A percentile compares a stretch with the other conserved stretches of the same genome.
phyloP scores from a whole-genome alignment of 2,797 vertebrate genomes.

The Manis javanica region DNA sequence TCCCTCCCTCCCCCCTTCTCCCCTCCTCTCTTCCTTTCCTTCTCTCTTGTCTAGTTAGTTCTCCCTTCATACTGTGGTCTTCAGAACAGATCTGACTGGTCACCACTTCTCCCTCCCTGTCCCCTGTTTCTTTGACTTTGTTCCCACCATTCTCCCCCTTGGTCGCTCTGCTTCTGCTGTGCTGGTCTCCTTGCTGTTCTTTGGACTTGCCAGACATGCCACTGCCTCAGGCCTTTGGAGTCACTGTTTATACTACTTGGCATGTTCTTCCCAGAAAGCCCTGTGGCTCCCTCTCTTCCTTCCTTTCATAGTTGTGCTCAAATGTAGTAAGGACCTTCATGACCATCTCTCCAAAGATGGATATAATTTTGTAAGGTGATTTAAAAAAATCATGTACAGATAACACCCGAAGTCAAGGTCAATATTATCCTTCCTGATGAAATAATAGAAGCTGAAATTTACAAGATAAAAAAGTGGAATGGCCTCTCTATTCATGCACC shows the following conservation, averaged over 20 bases:
- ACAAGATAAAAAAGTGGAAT: neutral
- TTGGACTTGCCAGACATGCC: neutral
- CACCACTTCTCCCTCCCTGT: neutral
- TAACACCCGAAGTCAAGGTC: neutral
- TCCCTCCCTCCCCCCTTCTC: neutral
- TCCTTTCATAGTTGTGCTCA: neutral
- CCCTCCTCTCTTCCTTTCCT: no score
- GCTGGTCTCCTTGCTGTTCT: neutral
- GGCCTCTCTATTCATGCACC: neutral
- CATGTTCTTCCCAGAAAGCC: neutral
- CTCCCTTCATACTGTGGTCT: neutral
- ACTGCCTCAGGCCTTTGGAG: neutral
- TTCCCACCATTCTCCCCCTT: fast-evolving
- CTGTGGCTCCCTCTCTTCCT: neutral
- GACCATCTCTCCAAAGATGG: neutral
- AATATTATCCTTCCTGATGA: neutral
- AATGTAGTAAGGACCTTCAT: neutral
- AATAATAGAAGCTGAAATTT: neutral
- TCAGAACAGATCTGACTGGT: neutral
- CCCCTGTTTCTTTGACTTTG: fast-evolving
- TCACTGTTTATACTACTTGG: neutral
- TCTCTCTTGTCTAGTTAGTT: neutral
- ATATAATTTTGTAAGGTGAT: neutral
- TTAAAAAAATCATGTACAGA: neutral
- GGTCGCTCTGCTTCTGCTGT: neutral